These are phyloP conservation scores for Malacoctenus gilli DNA, from an alignment of 2,797 vertebrate genomes.

Conservation along the genomic window DNA sequence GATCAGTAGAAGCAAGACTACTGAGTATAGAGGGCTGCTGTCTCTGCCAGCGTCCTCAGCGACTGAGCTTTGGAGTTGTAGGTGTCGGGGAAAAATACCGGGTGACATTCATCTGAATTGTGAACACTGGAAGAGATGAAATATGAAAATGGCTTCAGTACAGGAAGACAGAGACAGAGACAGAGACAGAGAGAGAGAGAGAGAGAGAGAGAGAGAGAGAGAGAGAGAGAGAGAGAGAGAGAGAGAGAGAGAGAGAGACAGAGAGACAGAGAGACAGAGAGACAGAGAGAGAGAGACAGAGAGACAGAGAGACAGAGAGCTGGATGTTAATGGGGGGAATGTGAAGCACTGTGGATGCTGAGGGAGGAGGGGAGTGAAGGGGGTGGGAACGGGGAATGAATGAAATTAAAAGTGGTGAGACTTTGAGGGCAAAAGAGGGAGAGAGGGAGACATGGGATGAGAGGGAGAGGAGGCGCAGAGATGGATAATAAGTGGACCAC, in stretches of 20 bases:
- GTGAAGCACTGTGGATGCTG: conserved; percentile 52
- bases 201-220: conserved; percentile 29
- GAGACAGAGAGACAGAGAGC: conserved; percentile 43
- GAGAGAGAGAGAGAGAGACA: conserved; percentile 27
- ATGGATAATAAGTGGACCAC: conserved; percentile 74
- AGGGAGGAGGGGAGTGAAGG: conserved; percentile 31
- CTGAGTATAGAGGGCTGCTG: no score
- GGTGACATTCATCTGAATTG: conserved; percentile 19
- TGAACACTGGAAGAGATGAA: conserved; percentile 43
- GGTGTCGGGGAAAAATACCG: conserved; percentile 13
- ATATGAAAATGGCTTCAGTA: conserved; percentile 65
- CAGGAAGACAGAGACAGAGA: conserved; percentile 32
- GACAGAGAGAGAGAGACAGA: conserved; percentile 30
- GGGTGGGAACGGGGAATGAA: conserved; percentile 72
- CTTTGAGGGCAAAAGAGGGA: conserved; percentile 64
- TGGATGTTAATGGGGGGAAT: conserved; percentile 39
- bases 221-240: conserved; percentile 39
- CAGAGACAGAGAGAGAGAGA: conserved; percentile 33
- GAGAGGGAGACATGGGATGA: conserved; percentile 67
- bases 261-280: conserved; percentile 31
- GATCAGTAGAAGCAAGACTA: no score
- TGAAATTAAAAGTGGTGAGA: conserved; percentile 74
- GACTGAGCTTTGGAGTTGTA: conserved; percentile 10
- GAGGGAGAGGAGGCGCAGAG: conserved; percentile 71
- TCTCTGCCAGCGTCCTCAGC: not conserved